These are phyloP conservation scores for Distichodus sexfasciatus DNA, from an alignment of 2,797 vertebrate species.

Conservation along the genomic window DNA sequence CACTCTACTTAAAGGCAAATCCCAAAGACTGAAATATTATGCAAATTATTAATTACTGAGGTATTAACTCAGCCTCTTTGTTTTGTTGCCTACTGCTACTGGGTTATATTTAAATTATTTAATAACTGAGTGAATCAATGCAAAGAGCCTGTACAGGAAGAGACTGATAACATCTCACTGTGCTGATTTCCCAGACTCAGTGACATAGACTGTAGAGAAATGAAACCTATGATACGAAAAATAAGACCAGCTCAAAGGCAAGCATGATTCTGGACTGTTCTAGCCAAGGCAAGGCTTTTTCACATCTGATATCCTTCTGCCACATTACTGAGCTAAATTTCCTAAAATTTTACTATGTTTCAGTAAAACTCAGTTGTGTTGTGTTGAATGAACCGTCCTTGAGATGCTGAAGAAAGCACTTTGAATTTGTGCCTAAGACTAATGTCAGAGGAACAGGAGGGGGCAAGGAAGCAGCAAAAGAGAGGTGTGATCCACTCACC, in stretches of 20 bases:
- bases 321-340: conserved; percentile 47
- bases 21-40: conserved; percentile 67
- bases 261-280: conserved; percentile 1
- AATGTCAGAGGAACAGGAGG: conserved; percentile 65
- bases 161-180: too few species aligned
- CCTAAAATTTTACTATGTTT: conserved; percentile 36
- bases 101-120: conserved; percentile 66
- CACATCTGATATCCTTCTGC: conserved; percentile 25
- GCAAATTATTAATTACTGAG: conserved; percentile 73
- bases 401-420: conserved; percentile 28
- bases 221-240: too few species aligned
- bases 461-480: conserved; percentile 47
- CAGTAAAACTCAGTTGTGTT: too few species aligned
- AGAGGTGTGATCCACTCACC: conserved; percentile 50
- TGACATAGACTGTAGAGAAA: too few species aligned
- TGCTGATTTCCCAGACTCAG: too few species aligned
- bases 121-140: conserved; percentile 28
- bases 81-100: conserved; percentile 59
- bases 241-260: too few species aligned
- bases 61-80: conserved; percentile 65
- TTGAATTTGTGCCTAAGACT: conserved; percentile 58
- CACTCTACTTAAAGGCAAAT: conserved; percentile 56
- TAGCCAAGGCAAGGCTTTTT: conserved; percentile 16
- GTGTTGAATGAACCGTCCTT: conserved; percentile 42
- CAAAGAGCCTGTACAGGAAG: neutral